phyloP scores from a whole-genome alignment of 1,140 invertebrate genomes.

The Eurosta solidaginis region DNA sequence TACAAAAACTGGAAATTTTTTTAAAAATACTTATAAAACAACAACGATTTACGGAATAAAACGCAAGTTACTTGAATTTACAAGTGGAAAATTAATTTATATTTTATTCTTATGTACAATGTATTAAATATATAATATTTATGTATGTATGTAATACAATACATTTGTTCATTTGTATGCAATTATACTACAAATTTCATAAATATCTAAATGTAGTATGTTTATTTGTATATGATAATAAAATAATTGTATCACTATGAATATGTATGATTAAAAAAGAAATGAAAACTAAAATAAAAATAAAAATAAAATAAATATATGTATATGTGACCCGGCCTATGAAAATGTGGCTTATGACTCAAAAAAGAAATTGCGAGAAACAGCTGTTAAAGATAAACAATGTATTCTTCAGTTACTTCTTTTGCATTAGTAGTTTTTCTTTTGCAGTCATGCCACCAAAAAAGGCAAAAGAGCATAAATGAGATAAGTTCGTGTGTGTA shows the following conservation, averaged over 20 bases:
- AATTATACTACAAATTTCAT: no score
- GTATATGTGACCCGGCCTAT: no score
- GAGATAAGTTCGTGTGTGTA: no score
- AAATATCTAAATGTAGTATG: neutral
- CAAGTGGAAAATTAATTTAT: neutral
- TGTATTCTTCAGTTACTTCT: no score
- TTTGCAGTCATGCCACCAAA: no score
- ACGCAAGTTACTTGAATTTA: neutral
- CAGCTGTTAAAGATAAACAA: no score
- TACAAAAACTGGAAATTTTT: constrained; percentile 4
- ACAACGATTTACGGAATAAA: neutral
- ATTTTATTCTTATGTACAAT: neutral
- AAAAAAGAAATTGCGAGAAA: no score
- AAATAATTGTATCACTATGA: neutral
- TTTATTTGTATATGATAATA: neutral
- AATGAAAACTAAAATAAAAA: neutral
- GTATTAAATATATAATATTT: neutral
- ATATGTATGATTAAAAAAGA: neutral
- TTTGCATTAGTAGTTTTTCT: no score
- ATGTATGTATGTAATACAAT: neutral
- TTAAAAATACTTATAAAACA: neutral
- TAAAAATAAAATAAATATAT: neutral
- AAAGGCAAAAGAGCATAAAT: no score
- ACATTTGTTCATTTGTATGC: no score
- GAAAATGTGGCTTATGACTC: no score